A percentile compares a stretch with the other conserved stretches of the same genome.
phyloP scores from a whole-genome alignment of 2,113 vertebrate genomes.

The Camelus bactrianus region DNA sequence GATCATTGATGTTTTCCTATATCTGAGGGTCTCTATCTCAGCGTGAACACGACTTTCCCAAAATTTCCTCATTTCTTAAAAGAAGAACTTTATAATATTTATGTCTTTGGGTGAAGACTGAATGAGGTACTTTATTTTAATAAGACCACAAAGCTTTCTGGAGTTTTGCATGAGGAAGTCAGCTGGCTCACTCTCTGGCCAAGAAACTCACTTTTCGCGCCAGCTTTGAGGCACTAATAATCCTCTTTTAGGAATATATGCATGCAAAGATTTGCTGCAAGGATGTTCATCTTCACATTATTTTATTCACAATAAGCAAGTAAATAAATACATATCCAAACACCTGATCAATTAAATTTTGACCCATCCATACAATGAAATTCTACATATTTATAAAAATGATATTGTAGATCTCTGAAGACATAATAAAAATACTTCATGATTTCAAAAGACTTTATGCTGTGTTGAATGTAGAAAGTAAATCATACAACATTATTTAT shows the following conservation, averaged over 20 bases:
- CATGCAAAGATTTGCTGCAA: not conserved
- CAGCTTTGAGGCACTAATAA: not conserved
- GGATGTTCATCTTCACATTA: not conserved
- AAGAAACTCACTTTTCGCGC: not conserved
- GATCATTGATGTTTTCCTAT: not conserved
- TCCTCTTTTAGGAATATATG: not conserved
- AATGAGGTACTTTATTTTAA: not conserved
- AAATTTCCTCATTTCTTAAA: not conserved
- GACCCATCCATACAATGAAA: not conserved
- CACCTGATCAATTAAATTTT: not conserved
- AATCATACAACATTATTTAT: not conserved
- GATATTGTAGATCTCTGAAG: not conserved
- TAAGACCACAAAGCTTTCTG: not conserved
- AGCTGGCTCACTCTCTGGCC: not conserved
- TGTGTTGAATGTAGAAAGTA: not conserved
- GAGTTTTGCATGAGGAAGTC: not conserved
- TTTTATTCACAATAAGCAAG: conserved; percentile 3
- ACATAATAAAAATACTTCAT: not conserved
- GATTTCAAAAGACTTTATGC: not conserved
- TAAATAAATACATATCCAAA: not conserved
- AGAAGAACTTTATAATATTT: not conserved
- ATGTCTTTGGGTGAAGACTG: not conserved
- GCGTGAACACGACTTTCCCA: not conserved
- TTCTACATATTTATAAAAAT: not conserved
- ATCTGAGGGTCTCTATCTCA: not conserved